Percentiles rank a stretch among this genome's conserved stretches.
Evolutionary conservation across 2,888 invertebrate genomes (phyloP).

Genomic region (Troides helena): DNA sequence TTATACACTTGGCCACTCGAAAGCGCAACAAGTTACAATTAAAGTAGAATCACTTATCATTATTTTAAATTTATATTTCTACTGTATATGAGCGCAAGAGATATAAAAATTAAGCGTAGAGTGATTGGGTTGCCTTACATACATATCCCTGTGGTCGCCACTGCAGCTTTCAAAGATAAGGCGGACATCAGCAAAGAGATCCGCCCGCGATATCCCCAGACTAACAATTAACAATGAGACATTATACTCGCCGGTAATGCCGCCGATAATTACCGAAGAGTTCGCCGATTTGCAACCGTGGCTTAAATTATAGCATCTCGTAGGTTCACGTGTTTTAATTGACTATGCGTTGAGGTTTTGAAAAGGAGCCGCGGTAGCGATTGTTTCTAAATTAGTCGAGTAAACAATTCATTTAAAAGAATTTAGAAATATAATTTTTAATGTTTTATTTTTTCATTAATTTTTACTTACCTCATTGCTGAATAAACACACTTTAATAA

Average conservation of each 20-base stretch:
- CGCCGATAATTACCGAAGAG: constrained; percentile 71
- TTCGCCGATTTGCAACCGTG: constrained; percentile 56
- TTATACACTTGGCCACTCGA: too few relatives aligned
- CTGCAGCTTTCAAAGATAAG: constrained; percentile 62
- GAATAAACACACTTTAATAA: too few relatives aligned
- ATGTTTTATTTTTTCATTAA: too few relatives aligned
- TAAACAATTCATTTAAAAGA: constrained; percentile 20
- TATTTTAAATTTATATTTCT: background rate
- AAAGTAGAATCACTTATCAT: too few relatives aligned
- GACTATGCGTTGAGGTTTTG: constrained; percentile 35
- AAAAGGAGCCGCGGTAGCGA: constrained; percentile 10
- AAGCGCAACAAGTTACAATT: too few relatives aligned
- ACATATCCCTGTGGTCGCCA: constrained; percentile 39
- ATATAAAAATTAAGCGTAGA: constrained; percentile 27
- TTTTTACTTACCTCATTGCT: too few relatives aligned
- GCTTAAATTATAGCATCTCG: constrained; percentile 62
- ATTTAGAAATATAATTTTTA: background rate
- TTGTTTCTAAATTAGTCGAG: constrained; percentile 26
- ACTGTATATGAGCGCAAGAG: background rate
- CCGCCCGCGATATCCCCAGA: constrained; percentile 65
- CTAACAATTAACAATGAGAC: constrained; percentile 80
- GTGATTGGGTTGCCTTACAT: constrained; percentile 44
- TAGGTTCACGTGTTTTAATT: constrained; percentile 44
- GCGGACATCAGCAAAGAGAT: constrained; percentile 72
- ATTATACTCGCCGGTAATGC: constrained; percentile 71